A percentile compares a stretch with the other conserved stretches of the same genome.
Evolutionary conservation across 1,140 invertebrate species (phyloP).

Genomic region (Ceratina australensis): DNA sequence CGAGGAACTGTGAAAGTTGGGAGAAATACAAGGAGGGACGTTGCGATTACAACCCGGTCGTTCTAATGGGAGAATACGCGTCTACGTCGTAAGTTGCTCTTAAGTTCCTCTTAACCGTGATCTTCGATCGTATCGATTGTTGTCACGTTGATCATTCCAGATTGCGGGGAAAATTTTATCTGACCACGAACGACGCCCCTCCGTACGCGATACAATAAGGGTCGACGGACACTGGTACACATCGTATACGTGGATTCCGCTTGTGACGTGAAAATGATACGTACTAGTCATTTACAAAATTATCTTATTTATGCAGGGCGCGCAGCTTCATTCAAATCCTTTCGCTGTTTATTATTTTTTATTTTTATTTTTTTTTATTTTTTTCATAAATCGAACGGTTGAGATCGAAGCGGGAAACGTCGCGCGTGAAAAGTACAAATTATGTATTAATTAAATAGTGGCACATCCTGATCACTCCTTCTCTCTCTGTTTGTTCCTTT

Average conservation of each 20-base stretch:
- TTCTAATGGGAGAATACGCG: constrained; percentile 72
- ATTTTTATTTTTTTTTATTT: neutral
- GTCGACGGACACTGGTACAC: neutral
- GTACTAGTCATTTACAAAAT: constrained; percentile 70
- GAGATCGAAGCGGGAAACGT: neutral
- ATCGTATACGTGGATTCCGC: constrained; percentile 32
- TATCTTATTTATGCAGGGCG: constrained; percentile 66
- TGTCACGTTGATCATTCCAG: constrained; percentile 41
- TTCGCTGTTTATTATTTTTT: neutral
- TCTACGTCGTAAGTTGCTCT: constrained; percentile 67
- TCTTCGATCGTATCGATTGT: no score
- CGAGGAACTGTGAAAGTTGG: constrained; percentile 69
- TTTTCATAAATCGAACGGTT: neutral
- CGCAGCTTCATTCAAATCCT: constrained; percentile 14
- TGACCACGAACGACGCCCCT: constrained; percentile 66
- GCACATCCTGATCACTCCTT: constrained; percentile 2
- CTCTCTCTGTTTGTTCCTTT: constrained; percentile 3
- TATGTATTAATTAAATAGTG: constrained; percentile 46
- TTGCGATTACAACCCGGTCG: constrained; percentile 68
- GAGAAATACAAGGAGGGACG: constrained; percentile 67
- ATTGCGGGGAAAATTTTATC: constrained; percentile 69
- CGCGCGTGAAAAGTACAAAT: constrained; percentile 57
- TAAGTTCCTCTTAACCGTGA: neutral
- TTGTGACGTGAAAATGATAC: constrained; percentile 53
- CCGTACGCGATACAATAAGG: constrained; percentile 65